Evolutionary conservation across 2,888 invertebrate species (phyloP).

Genomic region (Ormyrus thymus): DNA sequence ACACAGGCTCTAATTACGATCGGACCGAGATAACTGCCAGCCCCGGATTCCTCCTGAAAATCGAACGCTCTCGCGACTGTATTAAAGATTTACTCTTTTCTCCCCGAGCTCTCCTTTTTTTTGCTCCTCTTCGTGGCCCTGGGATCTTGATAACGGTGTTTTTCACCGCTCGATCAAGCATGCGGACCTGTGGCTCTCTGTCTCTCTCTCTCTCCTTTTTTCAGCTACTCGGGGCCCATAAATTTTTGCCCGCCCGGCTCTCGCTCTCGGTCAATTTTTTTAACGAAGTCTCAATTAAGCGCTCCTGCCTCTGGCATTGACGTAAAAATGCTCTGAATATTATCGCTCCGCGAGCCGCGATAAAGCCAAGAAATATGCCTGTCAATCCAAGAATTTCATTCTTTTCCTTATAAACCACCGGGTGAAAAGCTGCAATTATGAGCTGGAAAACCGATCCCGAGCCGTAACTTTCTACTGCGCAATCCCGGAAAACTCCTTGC

Average conservation of each 20-base stretch:
- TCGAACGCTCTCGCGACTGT: slow-evolving; percentile 35
- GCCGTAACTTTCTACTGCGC: background rate
- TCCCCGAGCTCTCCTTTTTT: background rate
- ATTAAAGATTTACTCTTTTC: slow-evolving; percentile 37
- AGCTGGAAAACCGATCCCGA: background rate
- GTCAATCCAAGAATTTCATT: too few relatives aligned
- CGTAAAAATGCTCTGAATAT: too few relatives aligned
- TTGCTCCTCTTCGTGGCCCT: background rate
- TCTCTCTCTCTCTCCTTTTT: background rate
- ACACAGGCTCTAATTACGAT: slow-evolving; percentile 65
- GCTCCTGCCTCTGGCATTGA: background rate
- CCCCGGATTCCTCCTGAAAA: slow-evolving; percentile 46
- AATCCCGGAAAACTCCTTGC: background rate
- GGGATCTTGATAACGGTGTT: slow-evolving; percentile 39
- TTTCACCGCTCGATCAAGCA: slow-evolving; percentile 27
- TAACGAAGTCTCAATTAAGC: slow-evolving; percentile 46
- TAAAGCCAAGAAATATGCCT: too few relatives aligned
- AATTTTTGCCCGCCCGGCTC: slow-evolving; percentile 13
- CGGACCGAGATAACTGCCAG: slow-evolving; percentile 57
- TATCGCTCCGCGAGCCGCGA: too few relatives aligned
- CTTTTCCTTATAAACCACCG: too few relatives aligned
- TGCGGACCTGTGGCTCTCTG: background rate
- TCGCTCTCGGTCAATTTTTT: slow-evolving; percentile 10
- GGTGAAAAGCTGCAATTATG: too few relatives aligned
- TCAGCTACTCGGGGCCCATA: background rate